Evolutionary conservation across 2,888 invertebrate species (phyloP), one percentile per base, ranked within the genome.

Genomic region (Tricholauxania praeusta): DNA sequence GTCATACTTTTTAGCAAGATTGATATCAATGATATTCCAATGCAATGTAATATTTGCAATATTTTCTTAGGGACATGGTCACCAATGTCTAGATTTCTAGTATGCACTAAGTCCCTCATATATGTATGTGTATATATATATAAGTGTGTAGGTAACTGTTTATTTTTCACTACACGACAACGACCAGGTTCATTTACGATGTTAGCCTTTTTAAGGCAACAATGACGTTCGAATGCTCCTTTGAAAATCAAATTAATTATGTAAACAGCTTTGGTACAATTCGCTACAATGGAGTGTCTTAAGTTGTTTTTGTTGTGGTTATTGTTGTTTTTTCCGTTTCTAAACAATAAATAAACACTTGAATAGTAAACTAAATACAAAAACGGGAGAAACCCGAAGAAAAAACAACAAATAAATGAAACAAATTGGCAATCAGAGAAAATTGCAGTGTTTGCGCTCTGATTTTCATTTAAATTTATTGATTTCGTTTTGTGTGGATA

Each of bases 161-260:
- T 39, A 39, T 39, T 39, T 39, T 39, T 39, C 39, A 39, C 39
- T 39, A 63, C 5, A 49, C 17, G 64, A 48, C 63, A 48, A 22
- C 17, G 19, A 14, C 48, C 17, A 49, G 14, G 17, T 55, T 28
- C 17, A 32, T n/a, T 14, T 22, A 39, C 2, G 53, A 51, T 60
- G 53, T 15, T 22, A 19, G 57, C 64, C 71, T 74, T 72, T 75
- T 70, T 74, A 63, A 75, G 74, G 63, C 72, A 65, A 62, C 32
- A 52, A 19, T 62, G 52, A 12, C 17, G 22, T 67, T 7, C 72
- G 76, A 75, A 68, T 78, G 78, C 74, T 76, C 78, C 71, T 75
- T 75, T 74, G 71, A 64, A 69, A 72, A 67, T 76, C 77, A 77
- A 80, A 80, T 80, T 80, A 80, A 79, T 80, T 80, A 80, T 79